A percentile compares a stretch with the other conserved stretches of the same genome.
Conservation (phyloP, 2,888 invertebrate species). For the Heliconius sara region DNA sequence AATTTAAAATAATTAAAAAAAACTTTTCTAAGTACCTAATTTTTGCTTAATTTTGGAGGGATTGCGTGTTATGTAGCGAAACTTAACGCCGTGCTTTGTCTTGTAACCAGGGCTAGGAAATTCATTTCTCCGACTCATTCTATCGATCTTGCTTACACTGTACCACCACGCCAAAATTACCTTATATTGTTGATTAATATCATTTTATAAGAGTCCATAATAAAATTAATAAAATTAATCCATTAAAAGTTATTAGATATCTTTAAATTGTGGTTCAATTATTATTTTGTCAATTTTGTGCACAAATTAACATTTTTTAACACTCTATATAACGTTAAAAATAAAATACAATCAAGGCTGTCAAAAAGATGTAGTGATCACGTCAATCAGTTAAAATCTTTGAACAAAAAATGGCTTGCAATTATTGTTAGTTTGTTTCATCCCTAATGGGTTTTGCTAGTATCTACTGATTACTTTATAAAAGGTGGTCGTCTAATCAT, state of each 20-base stretch:
- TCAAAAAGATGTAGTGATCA: conserved; percentile 80
- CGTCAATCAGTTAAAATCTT: conserved; percentile 75
- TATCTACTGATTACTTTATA: conserved; percentile 61
- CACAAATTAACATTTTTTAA: conserved; percentile 15
- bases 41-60: too few relatives aligned
- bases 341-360: conserved; percentile 72
- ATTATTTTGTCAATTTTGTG: background rate
- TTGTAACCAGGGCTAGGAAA: too few relatives aligned
- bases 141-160: too few relatives aligned
- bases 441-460: conserved; percentile 80
- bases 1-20: too few relatives aligned
- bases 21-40: too few relatives aligned
- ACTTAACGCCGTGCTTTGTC: too few relatives aligned
- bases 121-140: too few relatives aligned
- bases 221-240: too few relatives aligned
- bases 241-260: background rate
- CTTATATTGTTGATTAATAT: background rate
- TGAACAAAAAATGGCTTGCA: conserved; percentile 73
- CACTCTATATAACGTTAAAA: conserved; percentile 64
- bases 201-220: background rate
- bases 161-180: too few relatives aligned
- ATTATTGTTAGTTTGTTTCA: conserved; percentile 70
- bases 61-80: too few relatives aligned
- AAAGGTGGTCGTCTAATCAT: conserved; percentile 53
- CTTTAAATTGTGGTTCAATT: background rate